Evolutionary conservation across 2,113 vertebrate species (phyloP).

Genomic region (Periophthalmodon schlosseri): DNA sequence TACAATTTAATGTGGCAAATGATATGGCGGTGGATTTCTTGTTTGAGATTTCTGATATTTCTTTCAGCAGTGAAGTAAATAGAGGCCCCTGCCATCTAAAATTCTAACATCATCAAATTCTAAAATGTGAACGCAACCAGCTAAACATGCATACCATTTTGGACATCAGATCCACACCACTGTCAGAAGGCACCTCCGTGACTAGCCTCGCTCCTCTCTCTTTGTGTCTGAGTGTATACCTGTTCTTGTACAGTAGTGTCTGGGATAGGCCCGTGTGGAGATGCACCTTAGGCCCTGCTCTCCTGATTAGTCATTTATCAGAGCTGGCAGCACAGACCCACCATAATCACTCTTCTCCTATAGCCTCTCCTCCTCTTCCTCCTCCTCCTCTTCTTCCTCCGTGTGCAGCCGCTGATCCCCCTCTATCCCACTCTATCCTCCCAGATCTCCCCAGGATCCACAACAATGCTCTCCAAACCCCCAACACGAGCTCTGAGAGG

Average conservation of each 20-base stretch:
- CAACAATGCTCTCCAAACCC: constrained; percentile 67
- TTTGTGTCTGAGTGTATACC: constrained; percentile 52
- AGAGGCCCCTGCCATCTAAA: too few relatives aligned
- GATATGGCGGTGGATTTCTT: too few relatives aligned
- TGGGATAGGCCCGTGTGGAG: constrained; percentile 70
- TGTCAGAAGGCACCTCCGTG: constrained; percentile 47
- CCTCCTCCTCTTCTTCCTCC: constrained; percentile 45
- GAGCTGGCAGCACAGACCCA: constrained; percentile 74
- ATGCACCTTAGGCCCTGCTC: constrained; percentile 75
- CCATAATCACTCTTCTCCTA: constrained; percentile 76
- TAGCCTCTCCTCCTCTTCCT: constrained; percentile 59
- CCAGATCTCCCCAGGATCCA: constrained; percentile 71
- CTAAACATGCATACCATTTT: too few relatives aligned
- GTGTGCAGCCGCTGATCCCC: constrained; percentile 74
- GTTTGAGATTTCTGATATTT: too few relatives aligned
- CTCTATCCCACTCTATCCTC: constrained; percentile 83
- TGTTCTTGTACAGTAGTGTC: constrained; percentile 15
- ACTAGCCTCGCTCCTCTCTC: constrained; percentile 44
- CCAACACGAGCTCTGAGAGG: constrained; percentile 27
- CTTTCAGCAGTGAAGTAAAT: too few relatives aligned
- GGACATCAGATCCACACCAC: background rate
- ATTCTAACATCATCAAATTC: too few relatives aligned
- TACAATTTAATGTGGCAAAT: too few relatives aligned
- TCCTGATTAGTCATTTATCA: constrained; percentile 80
- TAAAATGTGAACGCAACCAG: too few relatives aligned